Percentiles rank a stretch among this genome's conserved stretches.
phyloP scores from a whole-genome alignment of 1,140 invertebrate species.

The Drosophila azteca region DNA sequence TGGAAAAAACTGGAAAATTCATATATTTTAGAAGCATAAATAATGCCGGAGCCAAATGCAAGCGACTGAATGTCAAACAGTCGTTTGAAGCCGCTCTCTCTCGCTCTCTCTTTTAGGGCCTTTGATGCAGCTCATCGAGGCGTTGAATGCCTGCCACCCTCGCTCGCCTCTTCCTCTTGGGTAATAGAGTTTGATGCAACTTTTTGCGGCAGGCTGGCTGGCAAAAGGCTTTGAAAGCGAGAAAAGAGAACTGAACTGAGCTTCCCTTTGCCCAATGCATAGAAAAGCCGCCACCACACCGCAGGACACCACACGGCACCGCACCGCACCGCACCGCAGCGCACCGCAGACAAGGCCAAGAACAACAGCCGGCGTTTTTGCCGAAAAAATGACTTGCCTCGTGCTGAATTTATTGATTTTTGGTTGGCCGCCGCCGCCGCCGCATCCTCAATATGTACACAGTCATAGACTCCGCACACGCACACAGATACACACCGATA shows the following conservation, averaged over 20 bases:
- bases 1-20: constrained; percentile 34
- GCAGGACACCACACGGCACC: constrained; percentile 3
- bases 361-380: constrained; percentile 50
- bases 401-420: constrained; percentile 54
- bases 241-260: neutral
- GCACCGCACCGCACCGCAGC: no score
- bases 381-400: constrained; percentile 43
- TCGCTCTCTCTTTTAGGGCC: neutral
- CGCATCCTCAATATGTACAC: constrained; percentile 37
- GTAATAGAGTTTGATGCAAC: constrained; percentile 77
- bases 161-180: constrained; percentile 29
- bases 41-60: constrained; percentile 35
- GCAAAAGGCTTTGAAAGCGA: constrained; percentile 53
- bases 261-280: constrained; percentile 49
- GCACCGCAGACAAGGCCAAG: constrained; percentile 2
- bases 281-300: constrained; percentile 38
- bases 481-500: constrained; percentile 3
- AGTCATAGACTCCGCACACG: constrained; percentile 8
- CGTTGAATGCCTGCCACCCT: constrained; percentile 53
- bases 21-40: constrained; percentile 51
- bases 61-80: constrained; percentile 62
- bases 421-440: constrained; percentile 31
- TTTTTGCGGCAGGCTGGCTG: constrained; percentile 55
- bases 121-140: constrained; percentile 65
- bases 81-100: constrained; percentile 44